Evolutionary conservation across 1,140 invertebrate species (phyloP).

Genomic region (Halyomorpha halys): DNA sequence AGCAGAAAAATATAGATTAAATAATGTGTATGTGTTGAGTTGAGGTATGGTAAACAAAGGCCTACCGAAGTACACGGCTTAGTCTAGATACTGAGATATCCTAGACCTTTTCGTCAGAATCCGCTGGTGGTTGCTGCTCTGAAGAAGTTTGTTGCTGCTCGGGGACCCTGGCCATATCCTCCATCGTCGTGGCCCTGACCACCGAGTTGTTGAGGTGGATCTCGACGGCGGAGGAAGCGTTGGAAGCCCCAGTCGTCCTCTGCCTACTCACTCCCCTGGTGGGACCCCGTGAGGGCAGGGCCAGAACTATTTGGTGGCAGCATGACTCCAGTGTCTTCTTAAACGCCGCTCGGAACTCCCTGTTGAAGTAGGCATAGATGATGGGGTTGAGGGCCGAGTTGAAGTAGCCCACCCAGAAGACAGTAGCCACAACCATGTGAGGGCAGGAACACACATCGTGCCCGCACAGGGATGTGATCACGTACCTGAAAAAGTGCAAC

Average conservation of each 20-base stretch:
- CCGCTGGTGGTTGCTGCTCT: not conserved
- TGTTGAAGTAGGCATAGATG: slow-evolving; percentile 95
- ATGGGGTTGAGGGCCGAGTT: slow-evolving; percentile 93
- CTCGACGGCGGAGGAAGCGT: slow-evolving; percentile 30
- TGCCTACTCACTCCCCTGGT: not conserved
- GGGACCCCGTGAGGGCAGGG: slow-evolving; percentile 2
- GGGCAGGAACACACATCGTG: slow-evolving; percentile 54
- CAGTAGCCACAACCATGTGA: slow-evolving; percentile 63
- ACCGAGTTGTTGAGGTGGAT: slow-evolving; percentile 31
- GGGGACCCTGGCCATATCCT: slow-evolving; percentile 13
- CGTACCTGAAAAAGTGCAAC: slow-evolving; percentile 52
- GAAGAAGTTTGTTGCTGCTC: not conserved
- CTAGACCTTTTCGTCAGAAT: not conserved
- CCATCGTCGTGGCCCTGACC: slow-evolving; percentile 18
- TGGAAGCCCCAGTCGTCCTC: slow-evolving; percentile 23
- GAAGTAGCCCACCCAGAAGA: slow-evolving; percentile 97
- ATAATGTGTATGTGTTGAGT: too few species aligned
- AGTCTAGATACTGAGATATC: too few species aligned
- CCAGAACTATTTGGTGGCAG: slow-evolving; percentile 39
- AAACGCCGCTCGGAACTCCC: slow-evolving; percentile 88
- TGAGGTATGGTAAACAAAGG: too few species aligned
- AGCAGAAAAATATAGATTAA: too few species aligned
- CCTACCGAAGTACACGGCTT: too few species aligned
- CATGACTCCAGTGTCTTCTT: slow-evolving; percentile 81
- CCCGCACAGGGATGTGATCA: slow-evolving; percentile 67